Conservation (phyloP, 2,888 invertebrate species). For the Myopa testacea region DNA sequence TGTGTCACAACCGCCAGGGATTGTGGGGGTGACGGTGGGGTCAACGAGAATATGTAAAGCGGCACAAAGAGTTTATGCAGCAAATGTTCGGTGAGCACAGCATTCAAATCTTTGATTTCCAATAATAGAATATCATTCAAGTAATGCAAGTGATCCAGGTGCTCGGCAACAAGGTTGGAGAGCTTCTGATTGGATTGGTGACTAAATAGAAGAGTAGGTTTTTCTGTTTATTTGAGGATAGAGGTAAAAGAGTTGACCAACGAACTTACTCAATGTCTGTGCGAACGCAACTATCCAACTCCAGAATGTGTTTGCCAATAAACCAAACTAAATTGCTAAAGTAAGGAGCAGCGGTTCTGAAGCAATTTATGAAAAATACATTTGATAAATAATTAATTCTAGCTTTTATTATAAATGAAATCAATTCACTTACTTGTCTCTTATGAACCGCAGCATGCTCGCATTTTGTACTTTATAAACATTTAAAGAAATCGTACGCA, state of each 20-base stretch:
- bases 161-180: conserved; percentile 95
- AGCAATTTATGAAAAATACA: conserved; percentile 16
- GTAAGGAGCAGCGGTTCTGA: conserved; percentile 94
- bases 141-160: conserved; percentile 96
- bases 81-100: conserved; percentile 93
- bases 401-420: neutral
- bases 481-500: conserved; percentile 95
- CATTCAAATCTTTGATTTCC: conserved; percentile 91
- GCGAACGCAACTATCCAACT: conserved; percentile 93
- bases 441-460: conserved; percentile 94
- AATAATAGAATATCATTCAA: conserved; percentile 95
- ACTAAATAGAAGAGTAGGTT: conserved; percentile 70
- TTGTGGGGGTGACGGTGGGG: conserved; percentile 68
- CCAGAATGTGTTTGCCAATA: conserved; percentile 96
- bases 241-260: neutral
- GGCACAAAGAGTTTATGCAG: conserved; percentile 93
- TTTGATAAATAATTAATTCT: neutral
- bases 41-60: conserved; percentile 91
- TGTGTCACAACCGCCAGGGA: conserved; percentile 74
- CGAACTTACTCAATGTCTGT: conserved; percentile 89
- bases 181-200: conserved; percentile 91
- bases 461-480: conserved; percentile 95
- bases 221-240: neutral
- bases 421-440: conserved; percentile 75
- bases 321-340: conserved; percentile 99